These are phyloP conservation scores for Picathartes gymnocephalus DNA, from an alignment of 2,113 vertebrate genomes.

Conservation along the genomic window DNA sequence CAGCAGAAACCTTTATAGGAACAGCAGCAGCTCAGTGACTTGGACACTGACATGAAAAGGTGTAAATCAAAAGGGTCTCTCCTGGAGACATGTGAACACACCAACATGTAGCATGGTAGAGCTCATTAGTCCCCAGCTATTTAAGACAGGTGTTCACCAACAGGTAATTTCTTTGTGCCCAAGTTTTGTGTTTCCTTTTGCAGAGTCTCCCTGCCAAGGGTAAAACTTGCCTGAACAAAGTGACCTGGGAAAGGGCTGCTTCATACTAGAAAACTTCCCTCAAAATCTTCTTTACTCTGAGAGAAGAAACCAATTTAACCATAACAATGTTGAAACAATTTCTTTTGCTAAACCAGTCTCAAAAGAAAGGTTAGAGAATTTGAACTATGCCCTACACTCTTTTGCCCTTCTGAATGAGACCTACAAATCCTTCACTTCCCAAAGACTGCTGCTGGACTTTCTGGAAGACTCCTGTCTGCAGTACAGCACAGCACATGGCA, in stretches of 20 bases:
- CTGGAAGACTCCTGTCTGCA: background rate
- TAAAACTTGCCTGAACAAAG: background rate
- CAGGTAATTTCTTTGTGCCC: background rate
- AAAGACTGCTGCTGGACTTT: background rate
- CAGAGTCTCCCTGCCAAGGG: background rate
- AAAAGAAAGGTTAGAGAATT: background rate
- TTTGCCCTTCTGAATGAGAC: background rate
- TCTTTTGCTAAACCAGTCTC: background rate
- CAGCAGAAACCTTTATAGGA: background rate
- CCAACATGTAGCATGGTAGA: fast-evolving
- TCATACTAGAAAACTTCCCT: background rate
- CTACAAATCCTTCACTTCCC: background rate
- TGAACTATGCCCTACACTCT: background rate
- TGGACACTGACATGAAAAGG: background rate
- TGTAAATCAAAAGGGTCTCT: background rate
- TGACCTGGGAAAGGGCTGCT: background rate
- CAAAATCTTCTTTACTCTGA: background rate
- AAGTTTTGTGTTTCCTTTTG: background rate
- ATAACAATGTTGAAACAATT: background rate
- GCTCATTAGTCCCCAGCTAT: background rate
- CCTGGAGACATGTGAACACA: background rate
- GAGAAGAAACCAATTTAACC: background rate
- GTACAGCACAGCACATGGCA: background rate
- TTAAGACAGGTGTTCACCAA: background rate
- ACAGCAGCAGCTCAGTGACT: background rate